Evolutionary conservation across 2,888 invertebrate genomes (phyloP).

Genomic region (Pseudococcus longispinus): DNA sequence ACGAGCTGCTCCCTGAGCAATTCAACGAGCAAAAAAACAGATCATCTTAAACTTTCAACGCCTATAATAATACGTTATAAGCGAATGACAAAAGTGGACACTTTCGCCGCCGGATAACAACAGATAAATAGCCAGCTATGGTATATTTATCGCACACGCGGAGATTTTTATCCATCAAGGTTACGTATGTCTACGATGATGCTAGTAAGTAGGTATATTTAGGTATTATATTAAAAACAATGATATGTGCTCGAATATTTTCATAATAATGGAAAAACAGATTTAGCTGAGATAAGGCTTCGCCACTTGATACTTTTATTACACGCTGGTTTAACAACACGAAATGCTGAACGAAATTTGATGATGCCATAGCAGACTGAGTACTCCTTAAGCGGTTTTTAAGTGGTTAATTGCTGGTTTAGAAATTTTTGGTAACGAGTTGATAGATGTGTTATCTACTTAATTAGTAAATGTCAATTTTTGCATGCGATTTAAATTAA

Average conservation of each 20-base stretch:
- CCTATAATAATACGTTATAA: not conserved
- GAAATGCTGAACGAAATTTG: not conserved
- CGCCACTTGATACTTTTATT: not conserved
- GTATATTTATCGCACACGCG: conserved; percentile 27
- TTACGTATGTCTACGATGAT: not conserved
- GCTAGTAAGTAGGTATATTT: not conserved
- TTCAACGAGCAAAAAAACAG: not conserved
- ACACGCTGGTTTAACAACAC: not conserved
- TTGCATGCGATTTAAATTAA: too few species aligned
- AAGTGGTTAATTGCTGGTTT: too few species aligned
- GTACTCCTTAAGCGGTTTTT: not conserved
- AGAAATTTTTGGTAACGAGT: too few species aligned
- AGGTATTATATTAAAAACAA: not conserved
- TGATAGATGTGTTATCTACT: too few species aligned
- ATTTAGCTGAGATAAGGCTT: not conserved
- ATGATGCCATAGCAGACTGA: not conserved
- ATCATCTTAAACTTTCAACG: conserved; percentile 49
- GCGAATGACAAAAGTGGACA: conserved; percentile 43
- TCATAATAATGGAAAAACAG: not conserved
- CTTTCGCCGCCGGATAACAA: conserved; percentile 38
- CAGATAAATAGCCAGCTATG: too few species aligned
- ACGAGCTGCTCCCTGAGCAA: conserved; percentile 12
- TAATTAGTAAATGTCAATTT: too few species aligned
- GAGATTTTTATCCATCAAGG: not conserved
- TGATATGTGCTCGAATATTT: not conserved